Base-by-base conservation (phyloP, 2,888 invertebrate species). In the Drosophila peninsularis region DNA sequence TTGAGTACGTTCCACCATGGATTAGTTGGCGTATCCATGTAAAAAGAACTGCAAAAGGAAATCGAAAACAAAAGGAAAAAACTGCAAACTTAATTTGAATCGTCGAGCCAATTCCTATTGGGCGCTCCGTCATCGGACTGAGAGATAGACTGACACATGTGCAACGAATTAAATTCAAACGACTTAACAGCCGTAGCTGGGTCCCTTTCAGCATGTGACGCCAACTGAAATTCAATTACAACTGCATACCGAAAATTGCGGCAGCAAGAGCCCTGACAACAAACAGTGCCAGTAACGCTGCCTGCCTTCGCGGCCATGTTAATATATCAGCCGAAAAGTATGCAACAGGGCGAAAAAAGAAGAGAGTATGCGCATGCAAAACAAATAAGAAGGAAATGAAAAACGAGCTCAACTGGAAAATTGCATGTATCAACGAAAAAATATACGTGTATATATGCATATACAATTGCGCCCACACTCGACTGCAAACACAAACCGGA, bases 301-400 rank as follows among this genome's bases (percentile, higher is more conserved):
- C 61, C 75, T 75, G 75, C 65, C 70, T 47, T 55, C 47, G 61
- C 49, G 67, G 61, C 69, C 65, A 67, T 80, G 82, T 88, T 85
- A 82, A 86, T 82, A 76, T 71, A 88, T 80, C 75, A 76, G 74
- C 39, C 54, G 42, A 66, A 68, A 69, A 74, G 61, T 62, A 69
- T 69, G 67, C 67, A 76, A 64, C 56, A 71, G 66, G 65, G 50
- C 47, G 49, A 67, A 53, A 68, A 42, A 39, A 42, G 27, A 39
- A 14, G 2, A 17, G 19, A 37, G 17, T n/a, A 10, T 42, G 58
- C 24, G 67, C 58, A 86, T 84, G 77, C 69, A 89, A 85, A 89
- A 75, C 89, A 85, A 89, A 85, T 87, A 85, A 84, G 62, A 87
- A 64, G 79, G 88, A 89, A 85, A 89, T 89, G 89, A 87, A 87